Conservation (phyloP, 2,797 vertebrate genomes). For the Capromys pilorides region DNA sequence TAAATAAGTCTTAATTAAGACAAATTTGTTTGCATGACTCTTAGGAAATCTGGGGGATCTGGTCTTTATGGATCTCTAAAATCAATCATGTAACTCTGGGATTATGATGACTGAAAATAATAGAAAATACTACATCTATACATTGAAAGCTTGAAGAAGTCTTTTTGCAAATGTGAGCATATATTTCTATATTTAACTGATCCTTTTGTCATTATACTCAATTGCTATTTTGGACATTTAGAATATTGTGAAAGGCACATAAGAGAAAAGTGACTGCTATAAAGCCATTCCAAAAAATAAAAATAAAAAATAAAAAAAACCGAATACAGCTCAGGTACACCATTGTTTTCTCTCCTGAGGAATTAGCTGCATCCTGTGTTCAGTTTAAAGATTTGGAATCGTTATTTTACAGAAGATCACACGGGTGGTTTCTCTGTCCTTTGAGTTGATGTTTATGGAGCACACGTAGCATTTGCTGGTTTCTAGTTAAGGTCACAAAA, state of each 20-base stretch:
- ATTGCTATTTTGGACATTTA: background rate
- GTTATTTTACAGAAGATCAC: conserved; percentile 10
- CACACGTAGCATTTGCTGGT: conserved; percentile 1
- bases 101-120: background rate
- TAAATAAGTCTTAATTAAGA: background rate
- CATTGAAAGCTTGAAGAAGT: background rate
- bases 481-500: conserved; percentile 64
- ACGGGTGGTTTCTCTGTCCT: background rate
- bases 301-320: too few relatives aligned
- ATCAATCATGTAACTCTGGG: background rate
- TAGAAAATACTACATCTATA: background rate
- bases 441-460: conserved; percentile 43
- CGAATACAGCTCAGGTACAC: background rate
- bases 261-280: background rate
- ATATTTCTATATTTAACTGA: background rate
- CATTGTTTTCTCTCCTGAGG: background rate
- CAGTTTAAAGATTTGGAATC: background rate
- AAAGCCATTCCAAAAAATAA: too few relatives aligned
- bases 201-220: background rate
- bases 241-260: background rate
- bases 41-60: background rate
- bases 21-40: background rate
- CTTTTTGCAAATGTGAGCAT: background rate
- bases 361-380: conserved; percentile 4
- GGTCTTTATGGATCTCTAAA: background rate